Percentiles rank a stretch among this genome's conserved stretches.
Conservation (phyloP, 2,797 vertebrate species). For the Sarcophilus harrisii region DNA sequence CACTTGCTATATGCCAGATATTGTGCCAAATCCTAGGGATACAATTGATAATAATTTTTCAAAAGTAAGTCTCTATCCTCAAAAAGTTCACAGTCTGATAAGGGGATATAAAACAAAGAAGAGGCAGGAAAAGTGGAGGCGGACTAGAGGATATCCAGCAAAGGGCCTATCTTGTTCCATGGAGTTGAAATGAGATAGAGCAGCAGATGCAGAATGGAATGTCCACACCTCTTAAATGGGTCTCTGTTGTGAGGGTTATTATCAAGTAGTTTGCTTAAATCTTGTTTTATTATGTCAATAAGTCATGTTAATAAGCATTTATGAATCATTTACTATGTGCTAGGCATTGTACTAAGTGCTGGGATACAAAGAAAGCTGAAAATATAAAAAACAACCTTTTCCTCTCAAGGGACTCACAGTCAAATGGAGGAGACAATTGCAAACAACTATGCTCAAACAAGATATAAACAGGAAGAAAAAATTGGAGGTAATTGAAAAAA, state of each 20-base stretch:
- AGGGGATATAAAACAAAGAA: not conserved
- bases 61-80: not conserved
- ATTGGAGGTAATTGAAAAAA: not conserved
- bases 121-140: not conserved
- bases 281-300: not conserved
- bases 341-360: not conserved
- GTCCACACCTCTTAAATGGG: not conserved
- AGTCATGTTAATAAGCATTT: not conserved
- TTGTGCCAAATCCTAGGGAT: not conserved
- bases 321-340: not conserved
- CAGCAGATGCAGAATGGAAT: not conserved
- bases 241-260: not conserved
- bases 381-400: not conserved
- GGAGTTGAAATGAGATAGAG: not conserved
- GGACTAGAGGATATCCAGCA: not conserved
- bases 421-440: not conserved
- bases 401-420: not conserved
- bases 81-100: not conserved
- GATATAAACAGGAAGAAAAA: not conserved
- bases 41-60: not conserved
- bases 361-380: not conserved
- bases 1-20: not conserved
- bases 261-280: not conserved
- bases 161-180: not conserved
- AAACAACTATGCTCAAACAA: not conserved